Base-by-base conservation (phyloP, 23 tunicate species). In the Styela clava region DNA sequence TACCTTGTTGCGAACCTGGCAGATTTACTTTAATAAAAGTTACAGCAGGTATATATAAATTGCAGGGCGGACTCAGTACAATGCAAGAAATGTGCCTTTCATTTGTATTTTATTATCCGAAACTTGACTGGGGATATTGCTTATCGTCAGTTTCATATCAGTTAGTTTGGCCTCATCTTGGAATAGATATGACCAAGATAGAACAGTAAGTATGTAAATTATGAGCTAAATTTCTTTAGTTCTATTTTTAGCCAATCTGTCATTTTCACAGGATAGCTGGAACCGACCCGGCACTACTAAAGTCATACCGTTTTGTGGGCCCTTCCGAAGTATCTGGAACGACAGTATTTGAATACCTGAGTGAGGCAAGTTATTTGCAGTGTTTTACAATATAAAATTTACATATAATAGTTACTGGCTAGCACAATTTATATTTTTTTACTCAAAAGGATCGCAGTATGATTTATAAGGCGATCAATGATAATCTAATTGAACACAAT, bases 41-140 rank as follows among this genome's bases (percentile, higher is more conserved):
- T 35, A 74, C 20, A 73, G n/a, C 16, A 51, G 7, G 31, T 73
- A 25, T 73, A 29, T 21, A 27, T 27, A 20, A 31, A 77, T 79
- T 71, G 56, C 64, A 86, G 89, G 89, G 84, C 22, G 89, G 89
- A 22, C 62, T 86, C 65, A 68, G 61, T 24, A 79, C 89, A 33
- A 36, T 25, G 3, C 71, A 72, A 79, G 89, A 86, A 24, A 86
- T 86, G 89, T 86, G 89, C 79, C 32, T 79, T 7, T 44, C 84
- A 12, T 86, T 68, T 33, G 74, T 86, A 23, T 86, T 79, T 33
- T 86, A 86, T 79, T 86, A 86, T 79, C 89, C 89, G 9, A 71
- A 52, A 27, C 79, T 79, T 34, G 18, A 62, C 1, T 20, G 63
- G 52, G 51, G 32, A 23, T 79, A 70, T 30, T 86, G 89, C 63